A percentile compares a stretch with the other conserved stretches of the same genome.
Conservation (phyloP, 2,888 invertebrate genomes). For the Zelleria hepariella region DNA sequence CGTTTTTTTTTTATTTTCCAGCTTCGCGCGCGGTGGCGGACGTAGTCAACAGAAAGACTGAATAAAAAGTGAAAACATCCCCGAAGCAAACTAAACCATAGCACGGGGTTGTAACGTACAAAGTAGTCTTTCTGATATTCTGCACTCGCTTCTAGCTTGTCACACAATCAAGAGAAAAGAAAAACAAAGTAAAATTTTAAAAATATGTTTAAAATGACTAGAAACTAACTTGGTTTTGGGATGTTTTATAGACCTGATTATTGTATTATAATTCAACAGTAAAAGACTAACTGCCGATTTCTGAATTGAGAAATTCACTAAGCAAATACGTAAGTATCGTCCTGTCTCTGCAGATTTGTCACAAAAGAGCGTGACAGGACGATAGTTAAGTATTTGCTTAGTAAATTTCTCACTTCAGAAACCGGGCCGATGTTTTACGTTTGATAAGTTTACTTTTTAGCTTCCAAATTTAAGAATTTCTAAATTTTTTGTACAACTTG, state of each 20-base stretch:
- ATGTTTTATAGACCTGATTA: background rate
- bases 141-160: background rate
- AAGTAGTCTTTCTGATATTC: background rate
- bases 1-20: constrained; percentile 30
- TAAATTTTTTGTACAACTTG: background rate
- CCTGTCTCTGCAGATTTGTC: no score
- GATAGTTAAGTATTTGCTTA: no score
- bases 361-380: no score
- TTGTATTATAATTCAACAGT: background rate
- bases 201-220: background rate
- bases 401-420: no score
- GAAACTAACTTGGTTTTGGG: background rate
- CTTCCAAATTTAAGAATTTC: background rate
- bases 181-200: background rate
- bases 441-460: background rate
- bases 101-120: background rate
- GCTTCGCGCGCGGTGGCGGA: constrained; percentile 51
- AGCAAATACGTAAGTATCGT: no score
- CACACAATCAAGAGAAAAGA: background rate
- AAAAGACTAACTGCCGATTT: background rate
- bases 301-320: no score
- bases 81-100: background rate
- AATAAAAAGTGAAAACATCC: constrained; percentile 20
- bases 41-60: constrained; percentile 46
- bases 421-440: no score